These are phyloP conservation scores for Caenorhabditis sinica DNA, from an alignment of 2,888 invertebrate genomes.

Conservation along the genomic window DNA sequence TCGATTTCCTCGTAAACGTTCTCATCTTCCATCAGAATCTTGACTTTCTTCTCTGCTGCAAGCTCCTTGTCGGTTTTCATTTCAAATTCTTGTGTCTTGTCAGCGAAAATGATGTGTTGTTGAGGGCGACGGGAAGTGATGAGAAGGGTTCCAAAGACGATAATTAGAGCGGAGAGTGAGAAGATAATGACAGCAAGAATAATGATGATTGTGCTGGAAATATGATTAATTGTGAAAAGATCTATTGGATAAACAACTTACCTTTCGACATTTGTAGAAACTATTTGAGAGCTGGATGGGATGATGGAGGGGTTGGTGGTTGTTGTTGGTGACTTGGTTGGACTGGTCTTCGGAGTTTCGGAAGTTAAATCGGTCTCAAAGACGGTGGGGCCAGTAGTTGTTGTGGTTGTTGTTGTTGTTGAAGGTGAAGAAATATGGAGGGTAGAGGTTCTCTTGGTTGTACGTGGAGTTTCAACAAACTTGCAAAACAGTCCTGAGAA, in stretches of 20 bases:
- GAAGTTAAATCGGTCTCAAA: no score
- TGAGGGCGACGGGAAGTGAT: background rate
- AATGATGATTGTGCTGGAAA: slow-evolving; percentile 18
- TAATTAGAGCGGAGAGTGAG: slow-evolving; percentile 8
- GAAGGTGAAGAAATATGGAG: no score
- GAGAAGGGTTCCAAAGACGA: slow-evolving; percentile 20
- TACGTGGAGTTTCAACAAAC: background rate
- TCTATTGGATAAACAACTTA: background rate
- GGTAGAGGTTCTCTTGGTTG: no score
- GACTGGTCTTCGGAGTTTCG: no score
- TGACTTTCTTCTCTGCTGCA: background rate
- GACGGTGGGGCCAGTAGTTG: no score
- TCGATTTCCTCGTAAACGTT: background rate
- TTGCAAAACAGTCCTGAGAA: slow-evolving; percentile 17
- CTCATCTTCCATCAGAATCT: background rate
- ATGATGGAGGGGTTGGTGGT: no score
- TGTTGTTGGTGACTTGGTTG: no score
- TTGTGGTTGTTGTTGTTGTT: no score
- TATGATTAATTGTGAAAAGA: background rate
- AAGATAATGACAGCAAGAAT: slow-evolving; percentile 16
- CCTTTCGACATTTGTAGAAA: no score
- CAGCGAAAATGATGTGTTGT: slow-evolving; percentile 24
- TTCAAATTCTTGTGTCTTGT: background rate
- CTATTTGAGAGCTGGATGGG: no score
- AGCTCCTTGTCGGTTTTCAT: background rate